These are phyloP conservation scores for Butorides virescens DNA, from an alignment of 2,113 vertebrate genomes.

Conservation along the genomic window DNA sequence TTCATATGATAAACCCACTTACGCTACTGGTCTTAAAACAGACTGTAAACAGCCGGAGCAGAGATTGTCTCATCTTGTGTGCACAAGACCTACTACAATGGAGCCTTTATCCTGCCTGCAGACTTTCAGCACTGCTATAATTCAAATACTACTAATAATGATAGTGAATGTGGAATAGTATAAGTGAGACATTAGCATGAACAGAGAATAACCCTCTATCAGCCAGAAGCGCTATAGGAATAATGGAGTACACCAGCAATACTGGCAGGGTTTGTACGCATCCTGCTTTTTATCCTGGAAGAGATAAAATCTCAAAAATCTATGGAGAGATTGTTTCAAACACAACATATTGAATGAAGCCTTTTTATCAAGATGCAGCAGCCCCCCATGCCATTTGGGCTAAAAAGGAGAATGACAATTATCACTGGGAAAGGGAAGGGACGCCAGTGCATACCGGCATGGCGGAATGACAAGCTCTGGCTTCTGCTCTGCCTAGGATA, in stretches of 20 bases:
- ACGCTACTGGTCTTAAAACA: neutral
- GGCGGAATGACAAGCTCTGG: neutral
- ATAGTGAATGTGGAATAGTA: neutral
- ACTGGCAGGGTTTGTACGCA: neutral
- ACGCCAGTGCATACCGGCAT: fast-evolving
- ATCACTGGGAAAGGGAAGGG: neutral
- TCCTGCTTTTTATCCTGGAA: neutral
- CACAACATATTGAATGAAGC: neutral
- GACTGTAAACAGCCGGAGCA: neutral
- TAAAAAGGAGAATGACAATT: neutral
- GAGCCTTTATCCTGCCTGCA: constrained; percentile 43
- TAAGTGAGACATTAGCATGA: neutral
- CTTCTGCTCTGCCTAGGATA: neutral
- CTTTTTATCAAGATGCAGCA: neutral
- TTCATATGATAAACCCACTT: neutral
- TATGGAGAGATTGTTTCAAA: neutral
- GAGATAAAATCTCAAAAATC: neutral
- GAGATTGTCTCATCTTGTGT: constrained; percentile 17
- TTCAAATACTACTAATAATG: constrained; percentile 8
- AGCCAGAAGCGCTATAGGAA: neutral
- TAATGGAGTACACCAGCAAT: neutral
- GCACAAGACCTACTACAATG: constrained; percentile 16
- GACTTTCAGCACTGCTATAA: constrained; percentile 31
- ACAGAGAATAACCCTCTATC: neutral
- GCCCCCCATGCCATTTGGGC: neutral